These are phyloP conservation scores for Phataginus tetradactyla DNA, from an alignment of 2,797 vertebrate genomes.

Conservation along the genomic window DNA sequence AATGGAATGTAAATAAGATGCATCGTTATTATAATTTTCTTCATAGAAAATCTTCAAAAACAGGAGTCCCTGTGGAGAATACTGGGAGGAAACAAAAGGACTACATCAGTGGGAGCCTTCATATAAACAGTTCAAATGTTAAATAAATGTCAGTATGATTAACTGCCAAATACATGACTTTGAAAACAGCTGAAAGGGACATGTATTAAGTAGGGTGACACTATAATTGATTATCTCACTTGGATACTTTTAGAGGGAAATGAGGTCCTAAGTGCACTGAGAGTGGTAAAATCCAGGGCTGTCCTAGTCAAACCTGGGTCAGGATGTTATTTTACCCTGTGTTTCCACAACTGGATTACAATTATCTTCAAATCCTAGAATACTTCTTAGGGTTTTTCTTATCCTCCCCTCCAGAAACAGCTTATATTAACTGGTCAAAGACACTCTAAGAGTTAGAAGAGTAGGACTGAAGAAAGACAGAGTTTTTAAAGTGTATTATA, in stretches of 20 bases:
- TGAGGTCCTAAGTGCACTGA: not conserved
- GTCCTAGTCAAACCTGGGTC: not conserved
- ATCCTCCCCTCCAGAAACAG: not conserved
- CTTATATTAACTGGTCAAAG: not conserved
- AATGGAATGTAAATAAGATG: constrained; percentile 45
- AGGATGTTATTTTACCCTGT: not conserved
- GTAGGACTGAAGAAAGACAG: not conserved
- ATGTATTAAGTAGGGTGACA: not conserved
- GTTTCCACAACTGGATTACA: not conserved
- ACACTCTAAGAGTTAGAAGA: not conserved
- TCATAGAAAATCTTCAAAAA: constrained; percentile 40
- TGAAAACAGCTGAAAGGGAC: not conserved
- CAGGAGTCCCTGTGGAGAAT: not conserved
- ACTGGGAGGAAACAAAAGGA: constrained; percentile 18
- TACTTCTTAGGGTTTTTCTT: not conserved
- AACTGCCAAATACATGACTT: not conserved
- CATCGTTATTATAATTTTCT: constrained; percentile 35
- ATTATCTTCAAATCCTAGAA: not conserved
- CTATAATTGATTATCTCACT: not conserved
- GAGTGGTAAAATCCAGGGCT: not conserved
- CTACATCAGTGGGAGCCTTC: not conserved
- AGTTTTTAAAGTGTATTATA: not conserved
- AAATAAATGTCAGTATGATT: constrained; percentile 48
- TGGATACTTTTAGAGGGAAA: not conserved
- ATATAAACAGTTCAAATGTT: not conserved